phyloP scores from a whole-genome alignment of 1,140 invertebrate genomes.

The Homarus americanus region DNA sequence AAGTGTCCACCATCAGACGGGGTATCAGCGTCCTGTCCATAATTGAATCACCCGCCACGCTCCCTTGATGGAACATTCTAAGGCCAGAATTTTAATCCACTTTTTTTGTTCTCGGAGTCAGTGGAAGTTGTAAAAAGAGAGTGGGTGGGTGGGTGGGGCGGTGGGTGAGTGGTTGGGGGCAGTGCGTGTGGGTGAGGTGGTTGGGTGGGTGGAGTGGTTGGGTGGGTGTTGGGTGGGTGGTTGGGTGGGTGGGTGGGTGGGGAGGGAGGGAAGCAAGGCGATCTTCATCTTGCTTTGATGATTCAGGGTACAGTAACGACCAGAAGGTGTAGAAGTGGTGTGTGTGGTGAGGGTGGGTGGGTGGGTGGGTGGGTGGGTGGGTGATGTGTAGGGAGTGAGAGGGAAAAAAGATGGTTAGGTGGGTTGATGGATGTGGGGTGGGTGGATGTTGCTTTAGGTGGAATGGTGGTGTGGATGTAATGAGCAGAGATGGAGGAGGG shows the following conservation, averaged over 20 bases:
- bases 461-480: too few species aligned
- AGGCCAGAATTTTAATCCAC: conserved; percentile 4
- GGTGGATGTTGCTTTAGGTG: too few species aligned
- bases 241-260: background rate
- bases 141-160: background rate
- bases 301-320: too few species aligned
- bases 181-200: background rate
- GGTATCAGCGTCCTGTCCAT: background rate
- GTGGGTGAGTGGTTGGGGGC: background rate
- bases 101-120: conserved; percentile 7
- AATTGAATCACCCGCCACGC: conserved; percentile 11
- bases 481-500: too few species aligned
- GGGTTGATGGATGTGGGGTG: too few species aligned
- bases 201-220: background rate
- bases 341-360: too few species aligned
- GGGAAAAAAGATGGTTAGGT: too few species aligned
- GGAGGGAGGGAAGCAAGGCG: background rate
- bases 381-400: too few species aligned
- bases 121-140: conserved; percentile 5
- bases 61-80: background rate
- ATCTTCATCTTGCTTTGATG: too few species aligned
- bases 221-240: background rate
- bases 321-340: too few species aligned
- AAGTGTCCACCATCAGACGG: background rate
- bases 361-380: too few species aligned